Evolutionary conservation across 1,140 invertebrate species (phyloP).

Genomic region (Archivesica marissinica): DNA sequence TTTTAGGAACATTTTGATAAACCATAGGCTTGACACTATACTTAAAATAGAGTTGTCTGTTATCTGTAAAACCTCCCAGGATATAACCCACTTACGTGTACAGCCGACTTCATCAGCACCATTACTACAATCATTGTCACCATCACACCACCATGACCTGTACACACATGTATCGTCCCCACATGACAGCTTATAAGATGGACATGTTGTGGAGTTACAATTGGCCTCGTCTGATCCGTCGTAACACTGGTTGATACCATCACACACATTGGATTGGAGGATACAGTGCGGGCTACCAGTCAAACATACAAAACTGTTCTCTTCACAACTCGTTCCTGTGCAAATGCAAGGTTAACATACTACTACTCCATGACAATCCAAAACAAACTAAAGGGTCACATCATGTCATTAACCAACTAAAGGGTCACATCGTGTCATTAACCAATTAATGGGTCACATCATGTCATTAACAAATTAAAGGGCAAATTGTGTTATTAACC

Average conservation of each 20-base stretch:
- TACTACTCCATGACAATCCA: too few relatives aligned
- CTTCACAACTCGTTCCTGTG: conserved; percentile 21
- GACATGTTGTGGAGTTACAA: conserved; percentile 31
- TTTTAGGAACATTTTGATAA: too few relatives aligned
- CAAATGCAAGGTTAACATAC: background rate
- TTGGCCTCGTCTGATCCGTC: conserved; percentile 63
- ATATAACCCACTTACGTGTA: conserved; percentile 35
- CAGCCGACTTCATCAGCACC: conserved; percentile 82
- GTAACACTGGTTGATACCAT: conserved; percentile 65
- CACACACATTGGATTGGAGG: conserved; percentile 65
- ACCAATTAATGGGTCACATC: too few relatives aligned
- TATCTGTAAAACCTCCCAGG: too few relatives aligned
- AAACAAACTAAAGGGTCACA: too few relatives aligned
- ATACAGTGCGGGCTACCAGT: conserved; percentile 60
- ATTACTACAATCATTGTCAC: conserved; percentile 75
- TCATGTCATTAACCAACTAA: too few relatives aligned
- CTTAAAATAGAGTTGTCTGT: too few relatives aligned
- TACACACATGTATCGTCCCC: conserved; percentile 68
- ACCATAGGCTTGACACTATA: too few relatives aligned
- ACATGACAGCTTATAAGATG: conserved; percentile 62
- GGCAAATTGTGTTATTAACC: too few relatives aligned
- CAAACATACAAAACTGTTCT: conserved; percentile 22
- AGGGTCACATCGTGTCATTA: too few relatives aligned
- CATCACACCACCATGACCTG: conserved; percentile 72
- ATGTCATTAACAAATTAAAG: too few relatives aligned